Base-by-base conservation (phyloP, 2,888 invertebrate genomes). In the Agriopis aurantiaria region DNA sequence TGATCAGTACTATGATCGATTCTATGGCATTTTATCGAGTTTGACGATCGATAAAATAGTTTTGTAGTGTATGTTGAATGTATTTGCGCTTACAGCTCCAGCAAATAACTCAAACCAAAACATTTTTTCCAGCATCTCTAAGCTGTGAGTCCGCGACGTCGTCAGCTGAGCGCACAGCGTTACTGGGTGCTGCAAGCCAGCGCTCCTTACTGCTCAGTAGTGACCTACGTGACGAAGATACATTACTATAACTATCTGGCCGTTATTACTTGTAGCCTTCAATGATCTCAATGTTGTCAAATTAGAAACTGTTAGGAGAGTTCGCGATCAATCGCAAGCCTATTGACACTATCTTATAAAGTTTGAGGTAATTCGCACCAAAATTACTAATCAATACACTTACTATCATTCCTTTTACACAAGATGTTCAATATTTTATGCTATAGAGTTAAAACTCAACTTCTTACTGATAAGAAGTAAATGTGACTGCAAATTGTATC, bases 161-260 rank as follows among this genome's bases (percentile, higher is more conserved):
- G 2, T 92, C 96, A 12, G 95, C 95, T 0, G 96, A 96, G 73
- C 92, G 95, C 71, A 96, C 96, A 0, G 96, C 97, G 0, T 85
- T 96, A 17, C 95, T 96, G 1, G 95, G 96, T 9, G 96, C 97
- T 40, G 95, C 96, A 60, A 97, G 97, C 56, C 97, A 97, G 78
- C 96, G 97, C 77, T 97, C 97, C 0, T 91, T 97, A 3, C 82
- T 97, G 55, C 96, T 97, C 93, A 96, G 96, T 63, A 96, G 97
- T 80, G 97, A 97, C 71, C 95, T 96, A n/a, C 96, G 97, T 81
- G 98, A 98, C 85, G 98, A 98, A 91, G 98, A 98, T 82, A 98
- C 98, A 12, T 95, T 98, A 64, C 97, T 98, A 79, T 98, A 96
- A 95, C 48, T 48, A 33, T 7, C 10, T 8, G 8, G 49, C 48